Evolutionary conservation across 2,113 vertebrate genomes (phyloP).

Genomic region (Ageneiosus marmoratus): DNA sequence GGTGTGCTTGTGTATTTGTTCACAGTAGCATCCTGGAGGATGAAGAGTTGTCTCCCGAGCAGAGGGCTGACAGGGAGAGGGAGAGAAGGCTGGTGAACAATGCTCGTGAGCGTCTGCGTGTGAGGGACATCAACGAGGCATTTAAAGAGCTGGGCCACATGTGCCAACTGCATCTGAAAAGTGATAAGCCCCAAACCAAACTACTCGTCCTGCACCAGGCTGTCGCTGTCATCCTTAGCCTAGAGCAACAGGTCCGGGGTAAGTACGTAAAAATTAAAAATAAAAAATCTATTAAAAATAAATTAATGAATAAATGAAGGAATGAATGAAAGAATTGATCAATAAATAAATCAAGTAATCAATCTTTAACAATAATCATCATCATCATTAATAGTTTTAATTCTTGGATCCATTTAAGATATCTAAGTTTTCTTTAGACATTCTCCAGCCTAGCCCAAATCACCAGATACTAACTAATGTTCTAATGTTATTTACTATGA

Average conservation of each 20-base stretch:
- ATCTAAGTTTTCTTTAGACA: neutral
- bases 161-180: constrained; percentile 95
- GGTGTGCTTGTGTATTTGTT: neutral
- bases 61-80: constrained; percentile 91
- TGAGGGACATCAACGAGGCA: constrained; percentile 95
- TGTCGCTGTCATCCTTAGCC: constrained; percentile 92
- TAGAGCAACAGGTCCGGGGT: constrained; percentile 98
- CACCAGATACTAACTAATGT: neutral
- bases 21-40: constrained; percentile 89
- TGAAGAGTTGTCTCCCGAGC: constrained; percentile 93
- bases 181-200: constrained; percentile 96
- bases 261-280: constrained; percentile 44
- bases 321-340: neutral
- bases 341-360: neutral
- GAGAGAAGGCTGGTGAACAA: constrained; percentile 96
- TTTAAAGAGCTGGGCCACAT: constrained; percentile 97
- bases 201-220: constrained; percentile 97
- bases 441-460: neutral
- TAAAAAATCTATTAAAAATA: no score
- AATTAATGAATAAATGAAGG: neutral
- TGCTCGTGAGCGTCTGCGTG: constrained; percentile 89
- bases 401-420: neutral
- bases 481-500: neutral
- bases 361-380: neutral
- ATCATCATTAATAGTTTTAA: neutral